A percentile compares a stretch with the other conserved stretches of the same genome.
Conservation (phyloP, 1,140 invertebrate genomes). For the Idris sp. region DNA sequence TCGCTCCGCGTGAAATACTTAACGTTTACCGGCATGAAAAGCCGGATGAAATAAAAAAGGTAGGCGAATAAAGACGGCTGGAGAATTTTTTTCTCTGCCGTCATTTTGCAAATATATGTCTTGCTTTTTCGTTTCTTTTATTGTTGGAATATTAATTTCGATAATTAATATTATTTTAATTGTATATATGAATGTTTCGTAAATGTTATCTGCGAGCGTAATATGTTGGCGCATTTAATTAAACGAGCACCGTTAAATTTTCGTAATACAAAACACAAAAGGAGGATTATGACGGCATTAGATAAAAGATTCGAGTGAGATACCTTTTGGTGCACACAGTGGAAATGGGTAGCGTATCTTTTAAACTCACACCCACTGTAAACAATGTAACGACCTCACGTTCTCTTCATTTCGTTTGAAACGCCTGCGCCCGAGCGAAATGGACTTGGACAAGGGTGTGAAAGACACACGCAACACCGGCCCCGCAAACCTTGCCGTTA, state of each 20-base stretch:
- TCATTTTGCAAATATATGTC: no score
- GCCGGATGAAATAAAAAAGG: conserved; percentile 45
- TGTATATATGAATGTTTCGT: no score
- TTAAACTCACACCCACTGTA: conserved; percentile 42
- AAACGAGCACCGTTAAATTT: conserved; percentile 36
- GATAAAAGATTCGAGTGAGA: conserved; percentile 39
- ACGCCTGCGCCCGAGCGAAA: conserved; percentile 20
- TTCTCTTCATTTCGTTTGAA: conserved; percentile 53
- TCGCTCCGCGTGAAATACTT: conserved; percentile 65
- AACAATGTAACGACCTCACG: conserved; percentile 57
- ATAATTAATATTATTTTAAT: no score
- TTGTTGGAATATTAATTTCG: no score
- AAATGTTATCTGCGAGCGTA: no score
- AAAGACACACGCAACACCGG: conserved; percentile 56
- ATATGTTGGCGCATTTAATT: conserved; percentile 38
- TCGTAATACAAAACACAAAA: conserved; percentile 23
- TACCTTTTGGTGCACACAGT: no score
- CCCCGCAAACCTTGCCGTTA: conserved; percentile 28
- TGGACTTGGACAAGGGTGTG: conserved; percentile 55
- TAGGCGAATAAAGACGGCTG: conserved; percentile 36
- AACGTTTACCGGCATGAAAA: conserved; percentile 66
- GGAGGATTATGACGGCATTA: conserved; percentile 19
- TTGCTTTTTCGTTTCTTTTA: no score
- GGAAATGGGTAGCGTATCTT: conserved; percentile 45
- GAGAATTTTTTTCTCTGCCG: no score